Conservation (phyloP, 35 echinoderm and acorn worm species). For the Holothuria glaberrima region DNA sequence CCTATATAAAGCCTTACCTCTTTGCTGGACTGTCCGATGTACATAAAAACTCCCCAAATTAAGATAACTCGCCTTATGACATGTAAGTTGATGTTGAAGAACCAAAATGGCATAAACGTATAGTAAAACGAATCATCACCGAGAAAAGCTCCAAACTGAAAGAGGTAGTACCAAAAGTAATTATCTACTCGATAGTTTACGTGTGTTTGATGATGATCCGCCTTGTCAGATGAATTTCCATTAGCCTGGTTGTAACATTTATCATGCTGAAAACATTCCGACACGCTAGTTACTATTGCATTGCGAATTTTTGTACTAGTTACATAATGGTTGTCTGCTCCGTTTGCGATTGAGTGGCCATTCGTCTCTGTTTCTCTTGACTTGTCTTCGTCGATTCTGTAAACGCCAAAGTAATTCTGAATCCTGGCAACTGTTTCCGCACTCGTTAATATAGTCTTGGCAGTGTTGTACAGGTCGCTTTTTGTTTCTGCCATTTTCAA, state of each 20-base stretch:
- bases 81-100: slow-evolving; percentile 77
- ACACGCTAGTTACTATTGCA: not conserved
- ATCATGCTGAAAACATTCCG: no score
- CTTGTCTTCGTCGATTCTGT: not conserved
- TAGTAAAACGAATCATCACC: slow-evolving; percentile 93
- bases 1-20: slow-evolving; percentile 54
- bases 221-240: not conserved
- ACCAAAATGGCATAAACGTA: slow-evolving; percentile 81
- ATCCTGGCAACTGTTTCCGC: slow-evolving; percentile 1
- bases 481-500: not conserved
- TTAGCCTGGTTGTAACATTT: not conserved
- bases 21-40: slow-evolving; percentile 89
- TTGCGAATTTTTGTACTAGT: not conserved
- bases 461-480: not conserved
- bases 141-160: slow-evolving; percentile 79
- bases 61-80: slow-evolving; percentile 77
- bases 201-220: not conserved
- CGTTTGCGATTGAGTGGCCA: not conserved
- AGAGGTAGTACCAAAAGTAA: slow-evolving; percentile 87
- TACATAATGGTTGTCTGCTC: not conserved
- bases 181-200: slow-evolving; percentile 74
- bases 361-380: not conserved
- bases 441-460: not conserved
- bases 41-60: slow-evolving; percentile 85
- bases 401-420: slow-evolving; percentile 16